Evolutionary conservation across 2,113 vertebrate species (phyloP).

Genomic region (Cyanoderma ruficeps): DNA sequence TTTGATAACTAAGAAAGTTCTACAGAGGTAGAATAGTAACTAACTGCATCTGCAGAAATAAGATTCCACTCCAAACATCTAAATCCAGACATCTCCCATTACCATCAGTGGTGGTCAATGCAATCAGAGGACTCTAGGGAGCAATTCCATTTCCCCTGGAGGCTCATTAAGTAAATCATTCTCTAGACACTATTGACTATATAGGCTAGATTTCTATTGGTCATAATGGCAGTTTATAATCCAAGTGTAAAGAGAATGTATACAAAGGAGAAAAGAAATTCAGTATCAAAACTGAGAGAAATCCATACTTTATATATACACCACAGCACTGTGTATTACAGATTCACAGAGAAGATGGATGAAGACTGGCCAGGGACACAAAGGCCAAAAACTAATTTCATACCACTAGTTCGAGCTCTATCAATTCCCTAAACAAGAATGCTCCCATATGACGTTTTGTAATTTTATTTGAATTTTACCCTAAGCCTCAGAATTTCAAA

Average conservation of each 20-base stretch:
- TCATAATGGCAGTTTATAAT: not conserved
- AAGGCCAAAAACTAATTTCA: not conserved
- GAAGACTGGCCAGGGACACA: not conserved
- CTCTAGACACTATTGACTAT: not conserved
- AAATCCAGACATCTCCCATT: not conserved
- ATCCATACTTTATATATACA: not conserved
- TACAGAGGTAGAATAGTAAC: not conserved
- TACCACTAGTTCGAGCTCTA: not conserved
- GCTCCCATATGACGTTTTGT: not conserved
- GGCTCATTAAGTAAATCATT: slow-evolving; percentile 7
- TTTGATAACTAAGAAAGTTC: not conserved
- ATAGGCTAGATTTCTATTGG: not conserved
- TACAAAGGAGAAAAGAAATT: not conserved
- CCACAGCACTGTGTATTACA: not conserved
- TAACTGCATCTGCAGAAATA: not conserved
- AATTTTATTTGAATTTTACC: not conserved
- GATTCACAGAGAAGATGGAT: not conserved
- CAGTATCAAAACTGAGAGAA: not conserved
- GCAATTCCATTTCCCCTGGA: not conserved
- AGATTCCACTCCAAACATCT: not conserved
- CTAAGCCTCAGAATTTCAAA: not conserved
- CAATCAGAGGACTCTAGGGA: not conserved
- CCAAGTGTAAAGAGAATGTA: not conserved
- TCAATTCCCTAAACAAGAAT: not conserved
- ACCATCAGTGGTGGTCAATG: not conserved